Evolutionary conservation across 2,797 vertebrate species (phyloP).

Genomic region (Enteromius argenteus): DNA sequence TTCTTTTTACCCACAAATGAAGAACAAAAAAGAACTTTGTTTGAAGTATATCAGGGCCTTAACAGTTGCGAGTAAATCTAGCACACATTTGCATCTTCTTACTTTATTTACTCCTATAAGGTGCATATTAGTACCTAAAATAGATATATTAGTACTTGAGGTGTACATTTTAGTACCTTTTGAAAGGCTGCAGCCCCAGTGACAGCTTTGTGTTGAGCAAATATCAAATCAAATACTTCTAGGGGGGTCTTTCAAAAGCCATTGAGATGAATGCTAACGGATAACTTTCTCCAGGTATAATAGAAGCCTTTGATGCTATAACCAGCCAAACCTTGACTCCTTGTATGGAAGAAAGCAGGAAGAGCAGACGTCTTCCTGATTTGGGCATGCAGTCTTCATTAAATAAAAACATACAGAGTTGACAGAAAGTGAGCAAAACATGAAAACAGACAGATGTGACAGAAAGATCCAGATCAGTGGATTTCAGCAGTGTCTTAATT

Average conservation of each 20-base stretch:
- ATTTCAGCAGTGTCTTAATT: not conserved
- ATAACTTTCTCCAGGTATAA: conserved; percentile 6
- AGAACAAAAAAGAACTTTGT: too few relatives aligned
- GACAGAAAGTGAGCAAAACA: conserved; percentile 12
- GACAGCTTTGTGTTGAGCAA: not conserved
- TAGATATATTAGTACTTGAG: not conserved
- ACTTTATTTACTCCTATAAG: too few relatives aligned
- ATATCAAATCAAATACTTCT: not conserved
- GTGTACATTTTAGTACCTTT: not conserved
- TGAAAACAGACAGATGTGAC: not conserved
- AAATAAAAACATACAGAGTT: not conserved
- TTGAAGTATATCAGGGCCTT: too few relatives aligned
- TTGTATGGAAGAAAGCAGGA: not conserved
- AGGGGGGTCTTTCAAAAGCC: not conserved
- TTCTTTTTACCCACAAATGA: too few relatives aligned
- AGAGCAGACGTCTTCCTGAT: not conserved
- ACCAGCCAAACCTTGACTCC: not conserved
- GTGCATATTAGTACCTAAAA: not conserved
- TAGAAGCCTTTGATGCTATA: not conserved
- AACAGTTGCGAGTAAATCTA: too few relatives aligned
- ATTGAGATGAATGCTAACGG: not conserved
- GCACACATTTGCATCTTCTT: too few relatives aligned
- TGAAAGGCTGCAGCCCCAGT: not conserved
- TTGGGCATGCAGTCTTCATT: conserved; percentile 5
- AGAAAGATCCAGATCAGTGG: not conserved